Evolutionary conservation across 2,797 vertebrate species (phyloP).

Genomic region (Epinephelus malabaricus): DNA sequence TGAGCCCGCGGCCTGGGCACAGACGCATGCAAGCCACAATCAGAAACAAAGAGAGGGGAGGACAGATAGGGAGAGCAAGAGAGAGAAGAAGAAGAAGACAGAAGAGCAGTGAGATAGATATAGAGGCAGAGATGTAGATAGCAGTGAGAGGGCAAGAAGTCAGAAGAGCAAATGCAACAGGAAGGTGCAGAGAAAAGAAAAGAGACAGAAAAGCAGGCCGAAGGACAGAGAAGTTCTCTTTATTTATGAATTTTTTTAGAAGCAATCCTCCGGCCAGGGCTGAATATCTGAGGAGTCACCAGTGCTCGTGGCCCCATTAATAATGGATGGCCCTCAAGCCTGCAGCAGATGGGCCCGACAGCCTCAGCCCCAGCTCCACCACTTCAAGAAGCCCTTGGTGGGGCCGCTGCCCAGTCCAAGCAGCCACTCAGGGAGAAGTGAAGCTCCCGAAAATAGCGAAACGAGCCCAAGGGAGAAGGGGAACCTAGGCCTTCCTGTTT

Average conservation of each 20-base stretch:
- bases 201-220: conserved; percentile 61
- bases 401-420: conserved; percentile 81
- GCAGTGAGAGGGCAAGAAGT: conserved; percentile 55
- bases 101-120: conserved; percentile 28
- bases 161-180: conserved; percentile 55
- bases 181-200: conserved; percentile 56
- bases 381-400: conserved; percentile 87
- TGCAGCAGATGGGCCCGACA: conserved; percentile 93
- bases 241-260: conserved; percentile 80
- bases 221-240: conserved; percentile 68
- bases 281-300: conserved; percentile 95
- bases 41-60: conserved; percentile 89
- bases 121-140: conserved; percentile 35
- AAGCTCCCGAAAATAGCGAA: conserved; percentile 90
- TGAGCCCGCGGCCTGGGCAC: conserved; percentile 93
- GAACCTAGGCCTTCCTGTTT: conserved; percentile 93
- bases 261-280: conserved; percentile 94
- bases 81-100: conserved; percentile 77
- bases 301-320: conserved; percentile 93
- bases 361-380: conserved; percentile 86
- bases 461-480: conserved; percentile 89
- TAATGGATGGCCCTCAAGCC: conserved; percentile 96
- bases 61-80: conserved; percentile 83
- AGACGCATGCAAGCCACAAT: conserved; percentile 89
- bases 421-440: conserved; percentile 87